Evolutionary conservation across 2,113 vertebrate genomes (phyloP), one percentile per base, ranked within the genome.

Genomic region (Mus spicilegus): DNA sequence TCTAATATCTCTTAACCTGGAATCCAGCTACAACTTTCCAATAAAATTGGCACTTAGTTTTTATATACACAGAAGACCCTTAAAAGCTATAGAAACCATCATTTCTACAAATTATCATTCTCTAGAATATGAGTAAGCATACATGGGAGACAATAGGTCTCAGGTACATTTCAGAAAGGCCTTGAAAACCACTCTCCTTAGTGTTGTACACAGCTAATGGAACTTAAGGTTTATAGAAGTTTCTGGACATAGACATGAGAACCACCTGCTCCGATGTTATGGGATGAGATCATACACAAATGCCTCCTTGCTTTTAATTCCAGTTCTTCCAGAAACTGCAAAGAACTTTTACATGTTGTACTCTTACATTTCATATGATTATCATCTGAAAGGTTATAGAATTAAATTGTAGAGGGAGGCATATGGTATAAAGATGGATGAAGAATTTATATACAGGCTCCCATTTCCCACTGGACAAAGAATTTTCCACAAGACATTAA

Each of bases 251-350:
- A n/a, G 10, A 63, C 42, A 72, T 81, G 56, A 70, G 63, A 69
- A 85, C 16, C 42, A 94, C 3, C 39, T 49, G 39, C 89, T 96
- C 46, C 81, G 24, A 22, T 85, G 26, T 28, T 65, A 1, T 61
- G 26, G 10, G 12, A 84, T 85, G 49, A 80, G 3, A 67, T 82
- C 24, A 87, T 82, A 84, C 39, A 17, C 3, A 39, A 93, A 56
- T 72, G 11, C 46, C 86, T 67, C 46, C 22, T 93, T 91, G 9
- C 13, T 91, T 80, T 81, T 36, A 93, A 51, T 93, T 96, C 0
- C n/a, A 70, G 58, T 17, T 88, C 26, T 85, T 88, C 14, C 1
- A 85, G 36, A 1, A 73, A 6, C 30, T 70, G 12, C 11, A 92
- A 22, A 89, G 33, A 3, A 8, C 58, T 5, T 89, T 69, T 24